Evolutionary conservation across 2,888 invertebrate genomes (phyloP), one percentile per base, ranked within the genome.

Genomic region (Brachylomia viminalis): DNA sequence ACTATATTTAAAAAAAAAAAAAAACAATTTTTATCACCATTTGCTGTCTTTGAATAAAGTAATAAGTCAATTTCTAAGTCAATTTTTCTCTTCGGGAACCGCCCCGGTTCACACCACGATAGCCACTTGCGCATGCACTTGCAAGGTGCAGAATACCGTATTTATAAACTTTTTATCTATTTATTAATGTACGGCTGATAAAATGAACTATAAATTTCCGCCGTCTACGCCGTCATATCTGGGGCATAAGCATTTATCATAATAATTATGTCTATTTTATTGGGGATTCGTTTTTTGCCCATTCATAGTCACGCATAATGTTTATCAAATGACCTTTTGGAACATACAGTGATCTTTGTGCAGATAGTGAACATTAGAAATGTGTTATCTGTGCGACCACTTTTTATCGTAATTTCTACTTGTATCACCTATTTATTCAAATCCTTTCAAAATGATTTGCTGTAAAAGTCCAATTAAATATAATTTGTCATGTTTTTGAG

Each of bases 161-260:
- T 69, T 69, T 71, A 74, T 74, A 69, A 72, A 62, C 23, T 42
- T 62, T 78, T 83, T 83, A 83, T 83, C 83, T 72, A 59, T 64
- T 83, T 86, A 74, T 69, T 86, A 72, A 54, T 23, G 30, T 67
- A 83, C 11, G 72, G n/a, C 82, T 85, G 83, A 83, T 83, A 85
- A 73, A 73, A 52, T 78, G 13, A 56, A 73, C 78, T 71, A 73
- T 73, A 64, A 47, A 77, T 27, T 71, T 47, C 64, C 15, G 23
- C 62, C 56, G 78, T 82, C 85, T 82, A 59, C 71, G 1, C 27
- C 23, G 56, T 65, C 59, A 33, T 70, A 77, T 72, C 52, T 77
- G 54, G n/a, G 56, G 83, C 77, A 81, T 82, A 82, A 52, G 27
- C 17, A 58, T 62, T 77, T 85, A 77, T 72, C 64, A 30, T n/a